Base-by-base conservation (phyloP, 2,797 vertebrate species). In the Clamator glandarius region DNA sequence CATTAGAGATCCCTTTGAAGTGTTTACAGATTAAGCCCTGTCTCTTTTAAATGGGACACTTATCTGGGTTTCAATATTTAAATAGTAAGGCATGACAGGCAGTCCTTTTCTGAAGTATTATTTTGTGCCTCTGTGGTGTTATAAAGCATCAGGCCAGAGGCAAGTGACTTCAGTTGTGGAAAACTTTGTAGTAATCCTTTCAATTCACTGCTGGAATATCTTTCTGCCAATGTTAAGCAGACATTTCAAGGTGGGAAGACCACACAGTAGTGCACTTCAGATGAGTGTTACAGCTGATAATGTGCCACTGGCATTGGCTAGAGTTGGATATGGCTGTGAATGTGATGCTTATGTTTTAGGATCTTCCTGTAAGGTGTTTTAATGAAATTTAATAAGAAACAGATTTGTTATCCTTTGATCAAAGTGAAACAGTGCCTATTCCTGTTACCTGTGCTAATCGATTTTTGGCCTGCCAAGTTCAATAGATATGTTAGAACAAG, bases 1-100 rank as follows among this genome's bases (percentile, higher is more conserved):
- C 62, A 80, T 96, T 95, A 93, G 95, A 89, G 82, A 93, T 84
- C 77, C 85, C 89, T 97, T 96, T 97, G 94, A 97, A 97, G 92
- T 93, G 92, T 96, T 96, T 91, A 79, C 83, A 94, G 88, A 92
- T 96, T 93, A 95, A 94, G 39, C 63, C 39, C 72, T 84, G 66
- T 94, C 86, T 94, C 76, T 92, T 92, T 91, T 85, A 95, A 96
- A 92, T 69, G 69, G 64, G 57, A 84, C 90, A 95, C 84, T 95
- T 87, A 93, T 93, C 85, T 85, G 80, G 75, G 48, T 91, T 95
- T 97, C 80, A 91, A 29, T 96, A 96, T 94, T 95, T 85, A 74
- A 95, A 86, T 95, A 93, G 95, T 92, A 92, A 84, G 82, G 93
- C 67, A 31, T 2, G 70, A 91, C 94, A 93, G 91, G 55, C 77